A percentile compares a stretch with the other conserved stretches of the same genome.
Conservation (phyloP, 2,888 invertebrate genomes). For the Amphipyra tragopoginis region DNA sequence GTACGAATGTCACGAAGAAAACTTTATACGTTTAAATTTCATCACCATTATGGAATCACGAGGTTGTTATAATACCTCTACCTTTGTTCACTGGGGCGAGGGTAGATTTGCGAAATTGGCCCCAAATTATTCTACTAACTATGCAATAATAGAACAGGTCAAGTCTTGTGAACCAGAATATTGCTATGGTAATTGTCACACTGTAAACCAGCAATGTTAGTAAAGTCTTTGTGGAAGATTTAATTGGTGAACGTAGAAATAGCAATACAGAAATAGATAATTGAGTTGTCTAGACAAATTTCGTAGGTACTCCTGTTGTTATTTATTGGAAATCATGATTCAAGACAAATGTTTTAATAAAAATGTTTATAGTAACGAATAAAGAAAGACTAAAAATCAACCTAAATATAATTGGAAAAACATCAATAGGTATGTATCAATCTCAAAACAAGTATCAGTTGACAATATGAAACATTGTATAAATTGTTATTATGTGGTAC, state of each 20-base stretch:
- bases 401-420: no score
- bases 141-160: constrained; percentile 15
- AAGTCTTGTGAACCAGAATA: constrained; percentile 14
- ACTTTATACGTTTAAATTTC: background rate
- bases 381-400: no score
- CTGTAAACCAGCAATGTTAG: background rate
- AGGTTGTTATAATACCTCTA: constrained; percentile 12
- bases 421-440: no score
- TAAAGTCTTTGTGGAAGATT: background rate
- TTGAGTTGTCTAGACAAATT: no score
- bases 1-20: background rate
- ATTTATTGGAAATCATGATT: no score
- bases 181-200: constrained; percentile 4
- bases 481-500: no score
- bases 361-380: no score
- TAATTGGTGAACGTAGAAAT: background rate
- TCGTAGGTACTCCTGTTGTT: no score
- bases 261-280: no score
- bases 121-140: constrained; percentile 18
- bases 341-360: no score
- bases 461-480: no score
- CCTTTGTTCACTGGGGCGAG: constrained; percentile 20
- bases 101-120: constrained; percentile 11
- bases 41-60: constrained; percentile 13
- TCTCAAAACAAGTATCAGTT: no score